Conservation (phyloP, 2,888 invertebrate genomes). For the Adineta ricciae region DNA sequence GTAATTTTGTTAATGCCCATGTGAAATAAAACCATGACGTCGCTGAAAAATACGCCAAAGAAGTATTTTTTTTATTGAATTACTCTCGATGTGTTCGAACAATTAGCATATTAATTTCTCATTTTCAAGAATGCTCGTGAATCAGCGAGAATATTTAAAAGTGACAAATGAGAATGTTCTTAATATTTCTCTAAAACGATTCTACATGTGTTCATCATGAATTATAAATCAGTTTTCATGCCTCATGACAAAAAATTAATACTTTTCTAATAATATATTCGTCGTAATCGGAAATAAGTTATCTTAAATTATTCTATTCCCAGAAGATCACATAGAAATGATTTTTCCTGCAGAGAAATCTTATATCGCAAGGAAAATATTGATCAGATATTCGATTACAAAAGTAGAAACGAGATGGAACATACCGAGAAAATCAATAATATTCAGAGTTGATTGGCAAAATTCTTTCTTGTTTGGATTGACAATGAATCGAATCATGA, state of each 20-base stretch:
- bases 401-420: neutral
- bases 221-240: too few relatives aligned
- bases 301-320: too few relatives aligned
- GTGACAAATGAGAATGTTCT: too few relatives aligned
- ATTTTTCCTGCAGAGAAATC: too few relatives aligned
- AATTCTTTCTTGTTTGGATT: constrained; percentile 27
- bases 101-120: neutral
- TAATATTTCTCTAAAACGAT: too few relatives aligned
- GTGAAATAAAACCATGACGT: constrained; percentile 9
- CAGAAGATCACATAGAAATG: too few relatives aligned
- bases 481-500: constrained; percentile 25
- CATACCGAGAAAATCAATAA: constrained; percentile 30
- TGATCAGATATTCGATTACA: neutral
- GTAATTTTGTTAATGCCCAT: neutral
- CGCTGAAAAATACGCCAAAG: neutral
- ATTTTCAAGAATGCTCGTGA: neutral
- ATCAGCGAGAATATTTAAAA: neutral
- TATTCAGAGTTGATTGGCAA: constrained; percentile 20
- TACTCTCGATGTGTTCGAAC: too few relatives aligned
- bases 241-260: too few relatives aligned
- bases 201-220: too few relatives aligned
- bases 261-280: too few relatives aligned
- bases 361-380: too few relatives aligned
- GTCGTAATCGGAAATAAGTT: too few relatives aligned
- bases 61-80: neutral